Evolutionary conservation across 2,113 vertebrate species (phyloP), one percentile per base, ranked within the genome.

Genomic region (Elgaria multicarinata): DNA sequence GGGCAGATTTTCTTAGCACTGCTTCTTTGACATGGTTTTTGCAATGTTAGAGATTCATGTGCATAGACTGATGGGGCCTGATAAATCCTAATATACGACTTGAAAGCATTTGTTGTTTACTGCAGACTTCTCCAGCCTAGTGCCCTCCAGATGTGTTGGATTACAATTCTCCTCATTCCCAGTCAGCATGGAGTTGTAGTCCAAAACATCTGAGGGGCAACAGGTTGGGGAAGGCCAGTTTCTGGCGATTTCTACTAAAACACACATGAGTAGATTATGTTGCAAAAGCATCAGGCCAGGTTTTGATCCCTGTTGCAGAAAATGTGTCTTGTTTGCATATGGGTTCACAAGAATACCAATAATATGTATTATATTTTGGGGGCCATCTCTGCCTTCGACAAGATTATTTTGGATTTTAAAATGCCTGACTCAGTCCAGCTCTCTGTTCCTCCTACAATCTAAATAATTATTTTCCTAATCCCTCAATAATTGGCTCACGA

Each of bases 1-100:
- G 95, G 94, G 93, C 79, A 91, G 91, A 39, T 83, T 87, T 93
- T 92, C 94, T 96, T 94, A 91, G 96, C 88, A 1, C 81, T 22
- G 46, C 88, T 87, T 90, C 87, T 83, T 95, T 94, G 95, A 94
- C 90, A 87, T 85, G 83, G 87, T 62, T 89, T 91, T 90, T 80
- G 86, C 92, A 87, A 64, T 62, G 82, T 92, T 95, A 94, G 95
- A 93, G 91, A 62, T 90, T 92, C 46, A 10, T 91, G 90, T 79
- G 58, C 92, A 93, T 95, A 96, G 92, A 94, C 83, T 20, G 55
- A 64, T 84, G 85, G 78, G 87, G 79, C 58, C 31, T 10, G 10
- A 78, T 69, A 46, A 87, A 81, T 36, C 22, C 50, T 24, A 10
- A 87, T 10, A 77, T 0, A 12, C 36, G 83, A 18, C 91, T 89